Evolutionary conservation across 2,888 invertebrate genomes (phyloP), one percentile per base, ranked within the genome.

Genomic region (Scaptomyza caliginosa): DNA sequence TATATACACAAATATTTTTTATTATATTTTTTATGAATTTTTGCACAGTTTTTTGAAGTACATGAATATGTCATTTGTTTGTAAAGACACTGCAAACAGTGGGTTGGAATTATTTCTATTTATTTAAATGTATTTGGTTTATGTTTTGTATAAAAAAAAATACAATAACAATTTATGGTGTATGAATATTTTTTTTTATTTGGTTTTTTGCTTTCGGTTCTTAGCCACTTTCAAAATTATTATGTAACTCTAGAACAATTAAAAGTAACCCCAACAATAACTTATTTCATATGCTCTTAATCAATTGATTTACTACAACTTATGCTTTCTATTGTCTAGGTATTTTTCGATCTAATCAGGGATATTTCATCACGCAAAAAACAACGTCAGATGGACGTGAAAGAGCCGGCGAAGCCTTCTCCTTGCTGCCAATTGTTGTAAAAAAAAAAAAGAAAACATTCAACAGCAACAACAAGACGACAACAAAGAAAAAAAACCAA

Each of bases 261-360:
- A 43, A 64, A 74, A 46, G 11, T 34, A 46, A 50, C 38, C 50
- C 40, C 34, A 51, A 30, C 28, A 11, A 5, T 19, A 16, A 11
- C 38, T 21, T 21, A 28, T 11, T 6, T 7, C n/a, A 2, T 6
- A 38, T n/a, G 13, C 7, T n/a, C 42, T 28, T 23, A 2, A 64
- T 45, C 49, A 24, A 32, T 39, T n/a, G 2, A 28, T 30, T 17
- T 11, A 21, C n/a, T 51, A 2, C 8, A 13, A 24, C 16, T 30
- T 21, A 17, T 40, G n/a, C 11, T 66, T 13, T 30, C 6, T 40
- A 17, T 28, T 52, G n/a, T 49, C 7, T 66, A 92, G 92, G 91
- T 92, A 82, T 92, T 92, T 90, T 92, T 90, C 84, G 92, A 92
- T 89, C 90, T 92, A 80, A 91, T 92, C 90, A 91, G 90, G 89